Percentiles rank a stretch among this genome's conserved stretches.
Conservation (phyloP, 2,797 vertebrate species). For the Acestrorhynchus altus region DNA sequence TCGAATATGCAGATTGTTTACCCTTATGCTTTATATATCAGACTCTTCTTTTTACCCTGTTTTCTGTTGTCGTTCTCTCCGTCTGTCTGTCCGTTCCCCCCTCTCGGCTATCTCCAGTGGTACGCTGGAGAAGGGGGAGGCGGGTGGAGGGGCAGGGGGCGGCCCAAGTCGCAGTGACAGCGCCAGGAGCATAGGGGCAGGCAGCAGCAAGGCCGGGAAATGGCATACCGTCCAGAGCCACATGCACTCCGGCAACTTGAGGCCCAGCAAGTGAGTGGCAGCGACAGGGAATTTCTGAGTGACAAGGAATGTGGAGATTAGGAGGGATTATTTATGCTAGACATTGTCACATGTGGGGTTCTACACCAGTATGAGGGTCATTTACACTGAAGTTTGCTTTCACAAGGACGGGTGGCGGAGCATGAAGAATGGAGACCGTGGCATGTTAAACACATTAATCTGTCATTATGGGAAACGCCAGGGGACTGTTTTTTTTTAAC, state of each 20-base stretch:
- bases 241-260: conserved; percentile 97
- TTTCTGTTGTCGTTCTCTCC: conserved; percentile 53
- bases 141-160: conserved; percentile 88
- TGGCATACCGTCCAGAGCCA: conserved; percentile 98
- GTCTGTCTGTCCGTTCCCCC: conserved; percentile 50
- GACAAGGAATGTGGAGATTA: background rate
- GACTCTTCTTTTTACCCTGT: conserved; percentile 32
- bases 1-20: too few species aligned
- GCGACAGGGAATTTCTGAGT: background rate
- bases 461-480: background rate
- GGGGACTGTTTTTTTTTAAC: background rate
- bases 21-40: conserved; percentile 6
- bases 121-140: conserved; percentile 88
- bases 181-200: conserved; percentile 85
- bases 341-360: conserved; percentile 10
- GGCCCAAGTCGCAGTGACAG: conserved; percentile 92
- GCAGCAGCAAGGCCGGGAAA: conserved; percentile 89
- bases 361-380: conserved; percentile 12
- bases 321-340: background rate
- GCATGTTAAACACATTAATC: conserved; percentile 20
- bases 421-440: background rate
- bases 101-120: conserved; percentile 76
- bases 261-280: conserved; percentile 96
- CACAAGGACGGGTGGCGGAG: conserved; percentile 17
- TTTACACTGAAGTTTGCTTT: conserved; percentile 18